Percentiles rank a stretch among this genome's conserved stretches.
Conservation (phyloP, 2,888 invertebrate species). For the Cantharis flavilabris region DNA sequence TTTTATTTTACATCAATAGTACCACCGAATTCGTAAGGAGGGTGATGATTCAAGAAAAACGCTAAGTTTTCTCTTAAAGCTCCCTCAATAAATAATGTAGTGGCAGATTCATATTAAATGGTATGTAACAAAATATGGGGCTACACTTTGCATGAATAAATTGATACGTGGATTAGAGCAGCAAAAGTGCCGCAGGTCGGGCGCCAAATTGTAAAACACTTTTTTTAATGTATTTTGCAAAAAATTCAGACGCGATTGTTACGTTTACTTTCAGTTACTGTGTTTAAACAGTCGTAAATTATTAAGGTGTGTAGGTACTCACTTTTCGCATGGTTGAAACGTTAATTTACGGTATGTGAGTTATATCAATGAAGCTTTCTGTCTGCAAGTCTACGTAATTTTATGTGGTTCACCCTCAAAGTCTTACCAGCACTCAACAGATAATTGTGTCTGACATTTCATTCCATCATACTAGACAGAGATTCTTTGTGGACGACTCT, state of each 20-base stretch:
- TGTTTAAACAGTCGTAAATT: not conserved
- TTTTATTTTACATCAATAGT: conserved; percentile 1
- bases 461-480: conserved; percentile 42
- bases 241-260: not conserved
- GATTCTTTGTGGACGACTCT: conserved; percentile 44
- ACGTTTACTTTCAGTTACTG: not conserved
- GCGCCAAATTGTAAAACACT: not conserved
- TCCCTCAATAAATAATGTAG: not conserved
- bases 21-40: not conserved
- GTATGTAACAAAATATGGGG: not conserved
- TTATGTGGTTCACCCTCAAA: conserved; percentile 26
- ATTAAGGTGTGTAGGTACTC: not conserved
- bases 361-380: conserved; percentile 1
- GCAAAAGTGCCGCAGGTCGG: not conserved
- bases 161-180: not conserved
- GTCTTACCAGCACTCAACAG: conserved; percentile 41
- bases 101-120: not conserved
- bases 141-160: not conserved
- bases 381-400: conserved; percentile 9
- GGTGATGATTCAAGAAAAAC: not conserved
- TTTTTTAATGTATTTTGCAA: too few relatives aligned
- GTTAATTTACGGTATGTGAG: not conserved
- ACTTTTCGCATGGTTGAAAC: not conserved
- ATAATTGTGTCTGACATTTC: conserved; percentile 45
- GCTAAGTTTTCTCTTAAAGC: not conserved